These are phyloP conservation scores for Syngnathus typhle DNA, from an alignment of 2,113 vertebrate genomes.

Conservation along the genomic window DNA sequence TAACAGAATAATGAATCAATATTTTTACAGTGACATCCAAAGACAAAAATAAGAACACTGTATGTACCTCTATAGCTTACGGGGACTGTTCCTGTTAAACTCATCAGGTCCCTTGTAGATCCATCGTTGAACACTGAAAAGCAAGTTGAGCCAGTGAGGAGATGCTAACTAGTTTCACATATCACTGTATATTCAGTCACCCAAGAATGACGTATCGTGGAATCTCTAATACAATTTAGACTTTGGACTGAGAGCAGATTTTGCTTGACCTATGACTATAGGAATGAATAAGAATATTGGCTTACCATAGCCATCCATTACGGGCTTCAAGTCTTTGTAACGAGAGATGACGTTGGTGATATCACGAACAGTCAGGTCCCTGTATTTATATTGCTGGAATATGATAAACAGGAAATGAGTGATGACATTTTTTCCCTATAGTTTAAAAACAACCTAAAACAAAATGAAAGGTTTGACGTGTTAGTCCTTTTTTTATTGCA, in stretches of 20 bases:
- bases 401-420: slow-evolving; percentile 23
- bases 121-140: slow-evolving; percentile 94
- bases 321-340: slow-evolving; percentile 96
- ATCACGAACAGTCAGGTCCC: slow-evolving; percentile 91
- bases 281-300: background rate
- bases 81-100: slow-evolving; percentile 92
- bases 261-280: background rate
- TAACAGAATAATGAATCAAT: background rate
- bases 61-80: slow-evolving; percentile 89
- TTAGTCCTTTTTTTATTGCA: background rate
- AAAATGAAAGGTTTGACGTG: background rate
- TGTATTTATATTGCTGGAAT: slow-evolving; percentile 91
- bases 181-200: background rate
- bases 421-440: background rate
- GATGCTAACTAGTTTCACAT: background rate
- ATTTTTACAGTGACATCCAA: background rate
- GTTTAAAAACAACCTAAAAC: background rate
- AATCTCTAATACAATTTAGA: background rate
- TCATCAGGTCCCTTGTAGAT: slow-evolving; percentile 89
- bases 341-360: slow-evolving; percentile 85
- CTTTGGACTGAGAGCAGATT: background rate
- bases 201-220: no score
- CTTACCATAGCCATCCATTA: slow-evolving; percentile 91
- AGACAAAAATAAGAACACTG: background rate
- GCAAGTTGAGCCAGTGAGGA: slow-evolving; percentile 37